A percentile compares a stretch with the other conserved stretches of the same genome.
These are phyloP conservation scores for Plotosus lineatus DNA, from an alignment of 2,113 vertebrate species.

Conservation along the genomic window DNA sequence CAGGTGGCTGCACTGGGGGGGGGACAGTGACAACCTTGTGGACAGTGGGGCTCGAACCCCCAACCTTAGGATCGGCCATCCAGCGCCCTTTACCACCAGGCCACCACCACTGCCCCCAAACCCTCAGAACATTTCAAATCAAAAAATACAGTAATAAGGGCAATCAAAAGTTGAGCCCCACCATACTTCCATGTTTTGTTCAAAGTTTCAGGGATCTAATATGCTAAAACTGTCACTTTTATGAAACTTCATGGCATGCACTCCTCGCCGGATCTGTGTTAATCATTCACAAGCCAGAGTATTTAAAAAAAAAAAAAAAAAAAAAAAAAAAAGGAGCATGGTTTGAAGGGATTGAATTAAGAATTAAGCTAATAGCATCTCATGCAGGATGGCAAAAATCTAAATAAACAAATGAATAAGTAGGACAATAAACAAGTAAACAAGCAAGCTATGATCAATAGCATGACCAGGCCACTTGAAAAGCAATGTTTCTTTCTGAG, in stretches of 20 bases:
- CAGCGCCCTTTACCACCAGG: no score
- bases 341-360: constrained; percentile 45
- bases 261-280: background rate
- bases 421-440: constrained; percentile 46
- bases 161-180: background rate
- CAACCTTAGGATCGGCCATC: no score
- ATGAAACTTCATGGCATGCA: background rate
- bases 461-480: constrained; percentile 45
- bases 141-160: background rate
- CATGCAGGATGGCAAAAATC: constrained; percentile 31
- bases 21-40: no score
- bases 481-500: constrained; percentile 49
- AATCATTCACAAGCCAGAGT: constrained; percentile 12
- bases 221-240: constrained; percentile 10
- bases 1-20: no score
- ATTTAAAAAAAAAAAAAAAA: constrained; percentile 18
- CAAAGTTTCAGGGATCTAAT: constrained; percentile 14
- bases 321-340: constrained; percentile 26
- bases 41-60: no score
- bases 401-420: constrained; percentile 53
- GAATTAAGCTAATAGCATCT: constrained; percentile 46
- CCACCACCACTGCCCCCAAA: no score
- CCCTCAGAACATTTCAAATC: background rate
- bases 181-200: background rate
- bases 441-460: constrained; percentile 51